These are phyloP conservation scores for Trichosurus vulpecula DNA, from an alignment of 2,797 vertebrate species.

Conservation along the genomic window DNA sequence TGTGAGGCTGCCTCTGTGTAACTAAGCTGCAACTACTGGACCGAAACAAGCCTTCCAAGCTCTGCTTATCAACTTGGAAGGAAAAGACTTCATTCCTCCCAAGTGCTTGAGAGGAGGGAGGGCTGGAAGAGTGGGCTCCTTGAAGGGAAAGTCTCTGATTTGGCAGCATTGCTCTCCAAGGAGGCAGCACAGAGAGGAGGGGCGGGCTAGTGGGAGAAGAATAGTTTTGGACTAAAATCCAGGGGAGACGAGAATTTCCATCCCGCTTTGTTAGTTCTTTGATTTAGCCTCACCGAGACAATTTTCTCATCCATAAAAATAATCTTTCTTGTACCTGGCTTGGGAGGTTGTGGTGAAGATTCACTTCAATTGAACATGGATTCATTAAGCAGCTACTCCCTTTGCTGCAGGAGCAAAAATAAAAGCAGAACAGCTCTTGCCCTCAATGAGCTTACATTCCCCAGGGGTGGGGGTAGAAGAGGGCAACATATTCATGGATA, in stretches of 20 bases:
- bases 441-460: background rate
- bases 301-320: background rate
- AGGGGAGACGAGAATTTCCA: background rate
- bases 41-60: background rate
- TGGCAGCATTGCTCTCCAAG: background rate
- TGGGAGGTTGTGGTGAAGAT: background rate
- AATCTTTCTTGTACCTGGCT: background rate
- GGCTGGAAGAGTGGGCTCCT: background rate
- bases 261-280: accelerated
- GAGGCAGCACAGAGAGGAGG: background rate
- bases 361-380: background rate
- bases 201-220: background rate
- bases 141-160: background rate
- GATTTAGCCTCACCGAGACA: background rate
- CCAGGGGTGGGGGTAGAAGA: background rate
- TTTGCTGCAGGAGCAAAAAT: background rate
- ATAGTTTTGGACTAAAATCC: background rate
- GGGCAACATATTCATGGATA: no score
- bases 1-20: conserved; percentile 10
- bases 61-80: background rate
- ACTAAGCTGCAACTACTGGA: background rate
- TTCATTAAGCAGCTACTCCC: background rate
- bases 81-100: conserved; percentile 14
- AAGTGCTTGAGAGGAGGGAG: background rate
- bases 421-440: background rate